Conservation (phyloP, 1,140 invertebrate species). For the Campodea augens region DNA sequence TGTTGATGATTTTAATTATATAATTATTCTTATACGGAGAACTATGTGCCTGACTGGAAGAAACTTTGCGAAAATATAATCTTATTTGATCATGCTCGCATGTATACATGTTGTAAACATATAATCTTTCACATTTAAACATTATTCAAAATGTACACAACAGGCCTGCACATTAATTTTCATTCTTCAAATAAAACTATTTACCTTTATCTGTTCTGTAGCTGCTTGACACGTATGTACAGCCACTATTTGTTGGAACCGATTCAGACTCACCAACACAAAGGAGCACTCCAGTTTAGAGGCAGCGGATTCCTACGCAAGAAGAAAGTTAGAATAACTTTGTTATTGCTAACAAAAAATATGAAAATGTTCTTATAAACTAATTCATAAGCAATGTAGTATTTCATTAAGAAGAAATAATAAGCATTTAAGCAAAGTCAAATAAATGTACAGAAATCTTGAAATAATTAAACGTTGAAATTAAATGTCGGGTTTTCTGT, state of each 20-base stretch:
- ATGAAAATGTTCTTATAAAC: too few relatives aligned
- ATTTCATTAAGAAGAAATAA: too few relatives aligned
- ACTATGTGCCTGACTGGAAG: too few relatives aligned
- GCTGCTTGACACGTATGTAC: slow-evolving; percentile 35
- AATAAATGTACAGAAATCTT: too few relatives aligned
- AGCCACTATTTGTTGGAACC: slow-evolving; percentile 36
- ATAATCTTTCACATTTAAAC: background rate
- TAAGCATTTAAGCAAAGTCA: too few relatives aligned
- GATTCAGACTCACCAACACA: slow-evolving; percentile 34
- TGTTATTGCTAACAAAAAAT: too few relatives aligned
- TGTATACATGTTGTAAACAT: background rate
- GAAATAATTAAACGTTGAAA: too few relatives aligned
- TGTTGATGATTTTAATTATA: too few relatives aligned
- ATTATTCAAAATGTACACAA: background rate
- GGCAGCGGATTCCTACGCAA: slow-evolving; percentile 32
- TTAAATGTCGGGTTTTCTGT: too few relatives aligned
- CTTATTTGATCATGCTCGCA: background rate
- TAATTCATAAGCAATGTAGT: too few relatives aligned
- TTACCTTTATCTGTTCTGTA: slow-evolving; percentile 32
- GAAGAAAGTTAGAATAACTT: too few relatives aligned
- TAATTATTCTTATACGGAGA: too few relatives aligned
- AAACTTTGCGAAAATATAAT: background rate
- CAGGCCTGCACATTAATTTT: slow-evolving; percentile 3
- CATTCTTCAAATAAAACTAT: background rate
- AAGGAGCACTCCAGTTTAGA: slow-evolving; percentile 34